Percentiles rank a stretch among this genome's conserved stretches.
These are phyloP conservation scores for Crypturellus tataupa DNA, from an alignment of 2,797 vertebrate species.

Conservation along the genomic window DNA sequence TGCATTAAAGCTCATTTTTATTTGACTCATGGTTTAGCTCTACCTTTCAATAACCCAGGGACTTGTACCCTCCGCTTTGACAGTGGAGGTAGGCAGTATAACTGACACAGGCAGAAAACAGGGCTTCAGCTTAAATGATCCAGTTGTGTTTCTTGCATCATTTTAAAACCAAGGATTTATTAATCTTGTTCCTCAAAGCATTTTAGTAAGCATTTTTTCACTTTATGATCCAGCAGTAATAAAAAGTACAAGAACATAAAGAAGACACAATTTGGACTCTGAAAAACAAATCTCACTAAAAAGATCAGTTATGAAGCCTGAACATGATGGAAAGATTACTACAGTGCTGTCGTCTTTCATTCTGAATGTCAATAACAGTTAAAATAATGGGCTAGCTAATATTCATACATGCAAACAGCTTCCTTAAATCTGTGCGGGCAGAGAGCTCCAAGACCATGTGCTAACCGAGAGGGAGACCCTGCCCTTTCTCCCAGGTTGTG, in stretches of 20 bases:
- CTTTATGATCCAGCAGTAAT: neutral
- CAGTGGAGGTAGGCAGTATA: neutral
- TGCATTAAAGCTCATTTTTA: neutral
- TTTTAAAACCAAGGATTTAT: conserved; percentile 14
- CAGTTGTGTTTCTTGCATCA: neutral
- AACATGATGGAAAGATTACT: neutral
- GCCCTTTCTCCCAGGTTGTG: neutral
- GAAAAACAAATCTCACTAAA: neutral
- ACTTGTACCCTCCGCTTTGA: neutral
- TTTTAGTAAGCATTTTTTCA: conserved; percentile 24
- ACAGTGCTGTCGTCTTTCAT: neutral
- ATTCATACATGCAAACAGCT: neutral
- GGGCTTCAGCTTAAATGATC: neutral
- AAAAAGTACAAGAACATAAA: neutral
- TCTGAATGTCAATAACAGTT: neutral
- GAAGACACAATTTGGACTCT: neutral
- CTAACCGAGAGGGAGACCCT: neutral
- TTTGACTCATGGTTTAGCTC: neutral
- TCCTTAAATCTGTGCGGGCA: neutral
- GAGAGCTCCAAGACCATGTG: neutral
- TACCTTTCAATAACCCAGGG: neutral
- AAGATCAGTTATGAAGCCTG: neutral
- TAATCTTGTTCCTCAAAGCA: conserved; percentile 1
- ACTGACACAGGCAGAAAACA: neutral
- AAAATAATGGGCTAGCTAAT: neutral